Base-by-base conservation (phyloP, 2,797 vertebrate species). In the Poecilia wingei region DNA sequence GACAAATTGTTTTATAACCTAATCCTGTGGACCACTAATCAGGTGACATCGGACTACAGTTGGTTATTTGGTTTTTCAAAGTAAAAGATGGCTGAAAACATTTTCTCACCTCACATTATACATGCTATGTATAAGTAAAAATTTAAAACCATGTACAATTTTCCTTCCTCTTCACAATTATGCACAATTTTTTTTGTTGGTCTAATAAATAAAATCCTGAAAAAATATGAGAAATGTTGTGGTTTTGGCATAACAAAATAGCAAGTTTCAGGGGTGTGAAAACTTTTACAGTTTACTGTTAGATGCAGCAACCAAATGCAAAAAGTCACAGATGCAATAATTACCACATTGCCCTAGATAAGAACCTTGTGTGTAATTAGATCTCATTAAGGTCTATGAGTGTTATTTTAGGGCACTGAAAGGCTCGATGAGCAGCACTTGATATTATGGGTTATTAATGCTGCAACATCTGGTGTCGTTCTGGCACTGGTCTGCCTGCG, bases 391-490 rank as follows among this genome's bases (percentile, higher is more conserved):
- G 91, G 89, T 91, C 91, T 92, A 90, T 93, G 92, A 94, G 92
- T 94, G 93, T 94, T 93, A 94, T 94, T 94, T 93, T 91, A 94
- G 93, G 83, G 87, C 87, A 79, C 82, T 91, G 87, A 93, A 92
- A 94, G 93, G 92, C 92, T 94, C 91, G 91, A 88, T 93, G 92
- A 93, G 93, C 94, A 94, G 88, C 88, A 91, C 89, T 92, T 91
- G 91, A 92, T 94, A 94, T 94, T 94, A 95, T 95, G 94, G 93
- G 82, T 91, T 94, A 91, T 93, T 94, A 95, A 94, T 93, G 91
- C 87, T 31, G 80, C 89, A 93, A 92, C 93, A 94, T 95, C 93
- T 94, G 93, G 89, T 92, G 87, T 82, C 84, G 82, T 93, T 89
- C 92, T 90, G 92, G 86, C 89, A 87, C 71, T 71, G 61, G 84